A percentile compares a stretch with the other conserved stretches of the same genome.
These are phyloP conservation scores for Agrilus mali DNA, from an alignment of 2,888 invertebrate species.

Conservation along the genomic window DNA sequence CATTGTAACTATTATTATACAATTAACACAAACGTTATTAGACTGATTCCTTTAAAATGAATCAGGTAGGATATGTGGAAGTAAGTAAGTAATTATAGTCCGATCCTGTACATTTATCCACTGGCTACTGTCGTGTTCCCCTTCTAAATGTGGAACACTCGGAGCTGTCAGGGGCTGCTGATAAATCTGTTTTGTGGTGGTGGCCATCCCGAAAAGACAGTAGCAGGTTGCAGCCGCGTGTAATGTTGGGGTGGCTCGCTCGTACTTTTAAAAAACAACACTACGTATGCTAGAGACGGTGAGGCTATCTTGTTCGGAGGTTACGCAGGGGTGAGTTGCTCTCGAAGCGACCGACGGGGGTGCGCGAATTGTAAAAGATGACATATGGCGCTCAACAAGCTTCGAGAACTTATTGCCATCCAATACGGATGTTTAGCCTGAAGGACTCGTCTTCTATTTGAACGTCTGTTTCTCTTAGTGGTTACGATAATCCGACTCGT, in stretches of 20 bases:
- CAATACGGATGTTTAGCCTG: neutral
- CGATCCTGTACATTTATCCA: no score
- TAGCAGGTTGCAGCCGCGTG: slow-evolving; percentile 25
- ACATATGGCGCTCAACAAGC: slow-evolving; percentile 15
- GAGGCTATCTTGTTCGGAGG: slow-evolving; percentile 17
- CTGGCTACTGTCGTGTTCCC: slow-evolving; percentile 3
- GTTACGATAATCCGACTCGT: no score
- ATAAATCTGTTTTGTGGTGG: slow-evolving; percentile 34
- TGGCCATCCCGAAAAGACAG: slow-evolving; percentile 27
- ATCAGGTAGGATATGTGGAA: no score
- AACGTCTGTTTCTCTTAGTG: no score
- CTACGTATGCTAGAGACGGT: slow-evolving; percentile 9
- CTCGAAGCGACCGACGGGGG: slow-evolving; percentile 15
- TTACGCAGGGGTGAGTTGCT: slow-evolving; percentile 20
- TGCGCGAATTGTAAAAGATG: slow-evolving; percentile 12
- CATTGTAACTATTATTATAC: no score
- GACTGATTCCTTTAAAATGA: no score
- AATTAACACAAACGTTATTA: no score
- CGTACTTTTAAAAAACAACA: slow-evolving; percentile 14
- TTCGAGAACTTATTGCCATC: no score
- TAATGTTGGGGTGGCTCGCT: slow-evolving; percentile 13
- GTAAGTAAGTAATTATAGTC: no score
- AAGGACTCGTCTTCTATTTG: neutral
- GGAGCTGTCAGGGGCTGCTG: slow-evolving; percentile 32
- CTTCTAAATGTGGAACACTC: slow-evolving; percentile 26